Evolutionary conservation across 1,140 invertebrate genomes (phyloP), one percentile per base, ranked within the genome.

Genomic region (Brachionus manjavacas): DNA sequence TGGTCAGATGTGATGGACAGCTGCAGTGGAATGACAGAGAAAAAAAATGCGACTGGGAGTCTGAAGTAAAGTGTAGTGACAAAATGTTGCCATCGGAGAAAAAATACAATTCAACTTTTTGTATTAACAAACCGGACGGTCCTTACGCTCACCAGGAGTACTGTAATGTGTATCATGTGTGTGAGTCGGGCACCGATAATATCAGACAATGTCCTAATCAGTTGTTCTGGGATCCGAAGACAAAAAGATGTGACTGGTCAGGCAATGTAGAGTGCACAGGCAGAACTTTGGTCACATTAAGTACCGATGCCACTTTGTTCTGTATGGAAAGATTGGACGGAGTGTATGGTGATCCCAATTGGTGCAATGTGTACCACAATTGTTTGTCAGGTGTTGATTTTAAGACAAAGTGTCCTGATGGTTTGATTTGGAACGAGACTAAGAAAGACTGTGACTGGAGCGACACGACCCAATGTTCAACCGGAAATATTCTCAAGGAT

Each of bases 91-190:
- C 79, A 41, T 70, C 39, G 16, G 60, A 66, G 35, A 74, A 74
- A 43, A 68, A 84, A 41, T 66, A 84, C 16, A 84, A 55, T 31
- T 55, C 68, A 2, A 74, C 83, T 43, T 84, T 84, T 66, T 84
- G 83, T 64, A 74, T 74, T n/a, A 49, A 68, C n/a, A 84, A 84
- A 23, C 66, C 43, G 7, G 83, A 66, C n/a, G 60, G 81, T 52
- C 60, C 81, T 16, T 83, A 83, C 20, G 35, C 81, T 31, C 81
- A 83, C 64, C 60, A 83, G 35, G 81, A 83, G 35, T 83, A 83
- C 52, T 83, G 81, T 72, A 83, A 83, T 72, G 81, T 83, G 23
- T 83, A 83, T 23, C 81, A 83, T 55, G 81, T 83, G 52, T 83
- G 81, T 20, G 81, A 83, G 52, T 83, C 81, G 11, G 81, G 81